Evolutionary conservation across 2,888 invertebrate genomes (phyloP).

Genomic region (Choreutis nemorana): DNA sequence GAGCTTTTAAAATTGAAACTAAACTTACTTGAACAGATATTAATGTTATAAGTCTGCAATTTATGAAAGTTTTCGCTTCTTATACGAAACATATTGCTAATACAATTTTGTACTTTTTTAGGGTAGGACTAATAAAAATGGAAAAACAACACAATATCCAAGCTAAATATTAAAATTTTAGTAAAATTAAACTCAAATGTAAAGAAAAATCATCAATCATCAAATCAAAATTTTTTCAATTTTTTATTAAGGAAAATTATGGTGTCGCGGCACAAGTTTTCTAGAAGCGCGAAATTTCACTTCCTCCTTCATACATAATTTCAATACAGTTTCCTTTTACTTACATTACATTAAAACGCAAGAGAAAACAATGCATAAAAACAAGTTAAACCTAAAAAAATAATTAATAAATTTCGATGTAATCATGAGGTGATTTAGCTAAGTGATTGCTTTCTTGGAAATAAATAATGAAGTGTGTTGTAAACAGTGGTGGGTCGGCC

Average conservation of each 20-base stretch:
- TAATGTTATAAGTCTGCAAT: conserved; percentile 37
- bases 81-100: conserved; percentile 36
- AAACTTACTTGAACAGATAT: conserved; percentile 13
- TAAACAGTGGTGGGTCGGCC: conserved; percentile 75
- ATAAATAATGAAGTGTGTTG: conserved; percentile 52
- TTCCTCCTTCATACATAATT: conserved; percentile 11
- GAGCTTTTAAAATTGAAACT: too few relatives aligned
- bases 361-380: conserved; percentile 10
- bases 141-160: too few relatives aligned
- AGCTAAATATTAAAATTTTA: too few relatives aligned
- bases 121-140: not conserved
- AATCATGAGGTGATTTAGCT: conserved; percentile 18
- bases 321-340: conserved; percentile 32
- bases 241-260: too few relatives aligned
- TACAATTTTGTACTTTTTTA: not conserved
- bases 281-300: conserved; percentile 30
- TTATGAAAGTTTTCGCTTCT: conserved; percentile 31
- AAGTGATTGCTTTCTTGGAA: conserved; percentile 22
- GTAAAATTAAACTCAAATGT: too few relatives aligned
- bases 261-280: too few relatives aligned
- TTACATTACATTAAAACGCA: conserved; percentile 11
- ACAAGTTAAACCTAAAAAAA: conserved; percentile 19
- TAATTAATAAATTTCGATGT: conserved; percentile 29
- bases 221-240: too few relatives aligned
- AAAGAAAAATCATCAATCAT: too few relatives aligned